Base-by-base conservation (phyloP, 2,113 vertebrate species). In the Cynocephalus volans region DNA sequence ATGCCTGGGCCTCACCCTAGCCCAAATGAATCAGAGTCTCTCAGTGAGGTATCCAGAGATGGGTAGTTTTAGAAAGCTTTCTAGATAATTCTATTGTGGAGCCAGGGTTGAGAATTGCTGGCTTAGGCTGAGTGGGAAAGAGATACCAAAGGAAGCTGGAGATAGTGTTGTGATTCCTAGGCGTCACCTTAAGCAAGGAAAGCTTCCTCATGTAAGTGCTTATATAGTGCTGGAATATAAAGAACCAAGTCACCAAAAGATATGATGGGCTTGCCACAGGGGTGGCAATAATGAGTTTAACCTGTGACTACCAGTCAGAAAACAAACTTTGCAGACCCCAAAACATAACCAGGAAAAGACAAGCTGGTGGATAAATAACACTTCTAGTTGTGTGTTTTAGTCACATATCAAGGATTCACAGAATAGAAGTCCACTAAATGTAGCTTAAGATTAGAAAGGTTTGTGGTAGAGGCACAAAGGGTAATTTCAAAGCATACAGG, bases 11-110 rank as follows among this genome's bases (percentile, higher is more conserved):
- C 84, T 96, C 31, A 67, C 19, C 81, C 54, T 69, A 92, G 45
- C 83, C 17, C 48, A 96, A 84, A 93, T 94, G 67, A 93, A 80
- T 96, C 24, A 89, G 52, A 92, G 65, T 72, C 70, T 65, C 45
- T 77, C 28, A 58, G 48, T 72, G 21, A 93, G 12, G 24, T 10
- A 77, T 75, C 0, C 36, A 94, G 28, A 48, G 65, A 36, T 33
- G 5, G 14, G 17, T 31, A 17, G 11, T 50, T 93, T 93, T 52
- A 21, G 8, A 81, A 90, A 76, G 28, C 23, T 65, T 93, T 92
- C 70, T 41, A 67, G 69, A 23, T 76, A 52, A 70, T 84, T 89
- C 36, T 75, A 83, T 62, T n/a, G 28, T 31, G 8, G 2, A 19
- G 6, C 15, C 26, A 65, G 8, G 26, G 12, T 26, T 81, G 48